These are phyloP conservation scores for Rhadina sibilatrix DNA, from an alignment of 2,113 vertebrate genomes.

Conservation along the genomic window DNA sequence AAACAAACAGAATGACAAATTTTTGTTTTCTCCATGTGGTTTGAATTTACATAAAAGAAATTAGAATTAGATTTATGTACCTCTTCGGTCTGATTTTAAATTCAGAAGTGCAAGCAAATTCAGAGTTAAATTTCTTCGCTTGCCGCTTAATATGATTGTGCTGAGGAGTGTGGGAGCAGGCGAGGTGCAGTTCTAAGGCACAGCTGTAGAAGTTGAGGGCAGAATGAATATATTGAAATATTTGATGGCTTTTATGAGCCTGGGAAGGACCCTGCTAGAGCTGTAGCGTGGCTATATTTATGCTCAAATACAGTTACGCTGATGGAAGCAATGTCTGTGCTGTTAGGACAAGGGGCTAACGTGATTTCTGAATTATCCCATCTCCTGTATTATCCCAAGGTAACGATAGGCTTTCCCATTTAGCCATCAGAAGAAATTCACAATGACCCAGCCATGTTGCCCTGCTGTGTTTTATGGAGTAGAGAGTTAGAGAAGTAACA, in stretches of 20 bases:
- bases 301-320: neutral
- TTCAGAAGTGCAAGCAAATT: slow-evolving; percentile 33
- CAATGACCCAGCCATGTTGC: neutral
- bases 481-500: neutral
- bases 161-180: neutral
- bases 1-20: slow-evolving; percentile 34
- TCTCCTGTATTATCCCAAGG: neutral
- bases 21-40: slow-evolving; percentile 17
- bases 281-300: neutral
- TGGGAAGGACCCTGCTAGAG: neutral
- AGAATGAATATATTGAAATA: neutral
- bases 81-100: slow-evolving; percentile 6
- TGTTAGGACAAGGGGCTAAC: neutral
- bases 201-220: neutral
- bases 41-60: slow-evolving; percentile 57
- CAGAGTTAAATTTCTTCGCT: neutral
- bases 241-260: slow-evolving; percentile 6
- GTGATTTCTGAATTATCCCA: neutral
- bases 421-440: slow-evolving; percentile 12
- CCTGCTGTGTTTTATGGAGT: slow-evolving; percentile 38
- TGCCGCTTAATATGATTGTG: neutral
- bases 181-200: neutral
- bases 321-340: neutral
- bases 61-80: slow-evolving; percentile 14
- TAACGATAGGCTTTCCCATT: slow-evolving; percentile 18